Evolutionary conservation across 1,140 invertebrate genomes (phyloP).

Genomic region (Anastrepha ludens): DNA sequence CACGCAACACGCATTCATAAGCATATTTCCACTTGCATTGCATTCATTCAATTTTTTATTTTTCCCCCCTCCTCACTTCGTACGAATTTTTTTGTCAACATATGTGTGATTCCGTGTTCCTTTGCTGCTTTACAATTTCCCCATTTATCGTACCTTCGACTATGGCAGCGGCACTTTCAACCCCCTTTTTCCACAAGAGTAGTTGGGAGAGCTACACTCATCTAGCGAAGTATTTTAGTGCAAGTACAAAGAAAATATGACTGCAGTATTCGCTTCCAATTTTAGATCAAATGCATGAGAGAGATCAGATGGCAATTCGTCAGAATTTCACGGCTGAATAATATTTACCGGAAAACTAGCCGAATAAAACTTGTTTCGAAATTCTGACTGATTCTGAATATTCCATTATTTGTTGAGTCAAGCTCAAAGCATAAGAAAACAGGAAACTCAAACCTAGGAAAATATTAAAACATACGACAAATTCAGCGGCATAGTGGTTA

Average conservation of each 20-base stretch:
- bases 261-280: no score
- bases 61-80: background rate
- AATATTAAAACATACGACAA: no score
- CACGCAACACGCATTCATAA: slow-evolving; percentile 11
- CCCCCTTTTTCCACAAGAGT: slow-evolving; percentile 13
- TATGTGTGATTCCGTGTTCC: slow-evolving; percentile 39
- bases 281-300: no score
- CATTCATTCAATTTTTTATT: slow-evolving; percentile 10
- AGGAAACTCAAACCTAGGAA: no score
- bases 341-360: no score
- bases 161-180: slow-evolving; percentile 14
- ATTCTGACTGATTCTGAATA: no score
- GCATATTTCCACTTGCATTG: slow-evolving; percentile 40
- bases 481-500: no score
- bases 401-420: no score
- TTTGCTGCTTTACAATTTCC: slow-evolving; percentile 27
- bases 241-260: background rate
- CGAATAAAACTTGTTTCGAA: no score
- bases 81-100: slow-evolving; percentile 27
- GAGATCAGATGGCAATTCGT: no score
- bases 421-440: no score
- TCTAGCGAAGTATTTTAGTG: slow-evolving; percentile 41
- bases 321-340: no score
- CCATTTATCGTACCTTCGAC: background rate
- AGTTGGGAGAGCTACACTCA: background rate